Evolutionary conservation across 2,888 invertebrate genomes (phyloP), one percentile per base, ranked within the genome.

Genomic region (Phyto melanocephala): DNA sequence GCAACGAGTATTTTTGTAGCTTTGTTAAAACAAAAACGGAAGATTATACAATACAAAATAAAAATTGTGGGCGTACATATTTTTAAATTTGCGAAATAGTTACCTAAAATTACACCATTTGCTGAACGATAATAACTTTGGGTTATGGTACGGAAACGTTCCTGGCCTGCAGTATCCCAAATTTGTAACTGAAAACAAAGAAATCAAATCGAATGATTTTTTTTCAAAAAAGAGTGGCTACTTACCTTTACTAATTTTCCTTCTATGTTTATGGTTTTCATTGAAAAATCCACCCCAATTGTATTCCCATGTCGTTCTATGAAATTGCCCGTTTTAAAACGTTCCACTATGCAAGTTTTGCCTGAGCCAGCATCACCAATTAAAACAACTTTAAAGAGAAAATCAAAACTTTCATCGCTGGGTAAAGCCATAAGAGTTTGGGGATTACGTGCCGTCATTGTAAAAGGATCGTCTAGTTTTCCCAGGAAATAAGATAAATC

Each of bases 121-220:
- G 98, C 98, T 86, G 97, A 98, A 88, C 99, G 94, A 92, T 98
- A 99, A 90, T 98, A 98, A 90, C 98, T 98, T 90, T 98, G 98
- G 1, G 98, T 99, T 86, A 99, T 98, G 5, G 98, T 98, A 81
- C 98, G 94, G 92, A 99, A 98, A 83, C 98, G 93, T 91, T 99
- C 98, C 89, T 98, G 98, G 0, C 98, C 98, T 71, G 98, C 98
- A 10, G 98, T 98, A 92, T 98, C 98, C 98, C 98, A 98, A 89
- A 98, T 98, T 93, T 98, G 98, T 56, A 92, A 80, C 90, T 91
- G 15, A 54, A 80, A 56, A 5, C 10, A 75, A 47, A 22, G 0
- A 54, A 35, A 20, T 1, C 3, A 3, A 28, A 28, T 28, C 6
- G 6, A 28, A 6, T 5, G 6, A 28, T 5, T 5, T 28, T 28